Evolutionary conservation across 2,888 invertebrate genomes (phyloP).

Genomic region (Siphonodentalium dalli): DNA sequence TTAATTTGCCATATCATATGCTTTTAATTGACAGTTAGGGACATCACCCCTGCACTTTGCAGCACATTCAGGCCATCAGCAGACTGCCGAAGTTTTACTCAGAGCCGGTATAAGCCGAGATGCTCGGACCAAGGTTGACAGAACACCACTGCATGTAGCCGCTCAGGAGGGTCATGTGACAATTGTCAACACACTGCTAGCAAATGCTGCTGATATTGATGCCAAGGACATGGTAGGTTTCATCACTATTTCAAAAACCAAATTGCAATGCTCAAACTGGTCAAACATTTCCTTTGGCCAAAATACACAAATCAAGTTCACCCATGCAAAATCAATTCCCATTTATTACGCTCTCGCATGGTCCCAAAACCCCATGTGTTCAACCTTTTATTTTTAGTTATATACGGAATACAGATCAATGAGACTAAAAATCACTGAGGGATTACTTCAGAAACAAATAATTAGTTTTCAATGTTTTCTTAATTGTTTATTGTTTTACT

Average conservation of each 20-base stretch:
- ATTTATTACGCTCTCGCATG: too few species aligned
- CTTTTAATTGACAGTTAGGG: constrained; percentile 73
- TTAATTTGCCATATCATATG: neutral
- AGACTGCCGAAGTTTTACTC: constrained; percentile 81
- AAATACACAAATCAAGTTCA: too few species aligned
- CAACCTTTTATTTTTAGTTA: neutral
- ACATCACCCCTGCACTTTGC: constrained; percentile 89
- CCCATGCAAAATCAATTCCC: too few species aligned
- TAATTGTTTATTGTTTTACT: constrained; percentile 2
- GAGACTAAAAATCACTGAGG: neutral
- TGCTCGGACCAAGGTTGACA: constrained; percentile 88
- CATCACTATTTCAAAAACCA: constrained; percentile 53
- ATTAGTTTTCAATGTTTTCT: neutral
- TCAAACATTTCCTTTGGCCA: too few species aligned
- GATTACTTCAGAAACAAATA: neutral
- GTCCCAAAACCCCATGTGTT: too few species aligned
- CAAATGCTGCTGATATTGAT: constrained; percentile 77
- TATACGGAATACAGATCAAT: neutral
- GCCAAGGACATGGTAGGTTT: constrained; percentile 78
- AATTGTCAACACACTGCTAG: constrained; percentile 76
- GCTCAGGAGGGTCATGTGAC: constrained; percentile 82
- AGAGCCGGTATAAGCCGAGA: constrained; percentile 87
- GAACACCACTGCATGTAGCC: constrained; percentile 89
- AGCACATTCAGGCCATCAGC: constrained; percentile 79
- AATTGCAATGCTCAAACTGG: neutral